Evolutionary conservation across 2,888 invertebrate genomes (phyloP).

Genomic region (Epistrophe grossulariae): DNA sequence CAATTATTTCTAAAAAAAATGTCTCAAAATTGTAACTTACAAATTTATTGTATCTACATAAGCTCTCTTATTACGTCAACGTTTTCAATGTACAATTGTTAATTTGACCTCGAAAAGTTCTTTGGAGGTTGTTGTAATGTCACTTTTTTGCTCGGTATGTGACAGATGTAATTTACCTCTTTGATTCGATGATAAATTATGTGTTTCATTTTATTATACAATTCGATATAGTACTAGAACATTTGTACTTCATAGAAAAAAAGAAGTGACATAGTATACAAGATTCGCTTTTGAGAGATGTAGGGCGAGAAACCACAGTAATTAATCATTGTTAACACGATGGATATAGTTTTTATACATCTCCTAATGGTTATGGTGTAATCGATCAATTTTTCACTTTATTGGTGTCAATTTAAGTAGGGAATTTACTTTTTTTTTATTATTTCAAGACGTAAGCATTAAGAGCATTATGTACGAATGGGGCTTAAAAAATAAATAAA

Average conservation of each 20-base stretch:
- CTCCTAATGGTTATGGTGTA: background rate
- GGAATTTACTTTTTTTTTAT: background rate
- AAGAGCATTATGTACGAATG: too few species aligned
- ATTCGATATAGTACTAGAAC: background rate
- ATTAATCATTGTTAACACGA: constrained; percentile 31
- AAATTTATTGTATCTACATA: background rate
- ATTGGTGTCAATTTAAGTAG: constrained; percentile 4
- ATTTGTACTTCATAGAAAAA: background rate
- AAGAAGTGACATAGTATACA: background rate
- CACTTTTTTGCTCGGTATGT: background rate
- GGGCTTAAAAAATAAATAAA: too few species aligned
- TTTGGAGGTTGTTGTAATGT: constrained; percentile 6
- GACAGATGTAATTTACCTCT: constrained; percentile 15
- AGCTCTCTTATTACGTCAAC: constrained; percentile 9
- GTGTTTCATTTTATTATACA: background rate
- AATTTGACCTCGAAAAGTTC: background rate
- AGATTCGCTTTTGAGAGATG: background rate
- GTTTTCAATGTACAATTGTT: background rate
- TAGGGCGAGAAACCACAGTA: constrained; percentile 21
- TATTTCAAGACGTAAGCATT: background rate
- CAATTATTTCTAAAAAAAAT: background rate
- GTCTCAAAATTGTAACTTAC: background rate
- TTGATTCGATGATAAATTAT: constrained; percentile 24
- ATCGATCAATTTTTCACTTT: constrained; percentile 24
- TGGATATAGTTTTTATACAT: background rate